These are phyloP conservation scores for Oedothorax gibbosus DNA, from an alignment of 1,140 invertebrate species.

Conservation along the genomic window DNA sequence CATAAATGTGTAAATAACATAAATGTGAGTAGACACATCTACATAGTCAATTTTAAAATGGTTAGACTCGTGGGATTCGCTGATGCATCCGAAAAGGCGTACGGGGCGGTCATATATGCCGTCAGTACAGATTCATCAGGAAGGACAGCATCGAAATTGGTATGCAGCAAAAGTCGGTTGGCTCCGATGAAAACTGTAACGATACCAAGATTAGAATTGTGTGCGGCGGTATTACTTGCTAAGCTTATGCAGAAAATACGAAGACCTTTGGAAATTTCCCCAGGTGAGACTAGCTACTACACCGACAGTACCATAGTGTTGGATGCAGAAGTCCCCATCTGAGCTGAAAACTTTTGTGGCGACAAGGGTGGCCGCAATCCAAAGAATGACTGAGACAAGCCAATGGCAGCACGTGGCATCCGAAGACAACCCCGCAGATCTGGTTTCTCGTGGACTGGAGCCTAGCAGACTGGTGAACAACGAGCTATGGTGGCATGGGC, in stretches of 20 bases:
- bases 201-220: slow-evolving; percentile 14
- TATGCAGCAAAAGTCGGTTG: slow-evolving; percentile 11
- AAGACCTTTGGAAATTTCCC: background rate
- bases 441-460: background rate
- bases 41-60: background rate
- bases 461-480: background rate
- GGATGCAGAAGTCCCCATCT: slow-evolving; percentile 65
- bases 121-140: background rate
- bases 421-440: slow-evolving; percentile 30
- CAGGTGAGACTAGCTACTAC: slow-evolving; percentile 21
- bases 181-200: background rate
- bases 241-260: background rate
- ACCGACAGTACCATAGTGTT: slow-evolving; percentile 68
- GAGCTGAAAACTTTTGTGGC: slow-evolving; percentile 61
- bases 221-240: background rate
- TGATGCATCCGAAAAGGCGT: slow-evolving; percentile 7
- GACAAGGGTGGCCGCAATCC: background rate
- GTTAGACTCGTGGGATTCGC: background rate
- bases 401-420: slow-evolving; percentile 12
- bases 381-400: background rate
- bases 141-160: slow-evolving; percentile 33
- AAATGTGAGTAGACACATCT: background rate
- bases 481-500: slow-evolving; percentile 26
- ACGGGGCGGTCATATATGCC: background rate
- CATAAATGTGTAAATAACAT: slow-evolving; percentile 13